Base-by-base conservation (phyloP, 2,113 vertebrate species). In the Addax nasomaculatus region DNA sequence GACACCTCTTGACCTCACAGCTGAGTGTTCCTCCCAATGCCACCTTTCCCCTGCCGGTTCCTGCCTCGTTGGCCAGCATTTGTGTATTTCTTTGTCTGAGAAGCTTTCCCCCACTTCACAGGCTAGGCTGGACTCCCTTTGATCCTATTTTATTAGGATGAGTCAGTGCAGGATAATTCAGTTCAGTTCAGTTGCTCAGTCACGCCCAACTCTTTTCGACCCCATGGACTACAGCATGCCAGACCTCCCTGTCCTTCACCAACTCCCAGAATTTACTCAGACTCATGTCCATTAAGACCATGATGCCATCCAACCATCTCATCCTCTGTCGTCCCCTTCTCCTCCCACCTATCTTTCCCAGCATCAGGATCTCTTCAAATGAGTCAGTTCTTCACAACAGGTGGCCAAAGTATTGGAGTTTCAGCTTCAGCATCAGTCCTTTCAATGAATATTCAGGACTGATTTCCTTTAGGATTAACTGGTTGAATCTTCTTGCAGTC, bases 301-400 rank as follows among this genome's bases (percentile, higher is more conserved):
- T 70, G 67, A 23, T 39, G n/a, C 9, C 67, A 12, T 70, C n/a
- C 19, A 70, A 6, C 19, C n/a, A 39, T 39, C n/a, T 36, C 19
- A 39, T 70, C 19, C 10, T 70, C 67, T 70, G n/a, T 12, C 1
- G 0, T 23, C n/a, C n/a, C n/a, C n/a, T 70, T 70, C n/a, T 70
- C 19, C 19, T 70, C n/a, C 19, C 19, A 3, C 19, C 67, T 70
- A 23, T 70, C 19, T 70, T 70, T 70, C 67, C 67, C n/a, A 70
- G n/a, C 2, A 39, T 39, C n/a, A 70, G n/a, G 10, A 6, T 70
- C 19, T 70, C 2, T 39, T 70, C 67, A 39, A 39, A 23, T 39
- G 67, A 70, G n/a, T 70, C n/a, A 36, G 10, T 36, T 70, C n/a
- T 36, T 70, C 9, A 1, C 10, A 70, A 23, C n/a, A 70, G n/a